Evolutionary conservation across 53 echinoderm and acorn worm species (phyloP), one percentile per base, ranked within the genome.

Genomic region (Hippasteria phrygiana): DNA sequence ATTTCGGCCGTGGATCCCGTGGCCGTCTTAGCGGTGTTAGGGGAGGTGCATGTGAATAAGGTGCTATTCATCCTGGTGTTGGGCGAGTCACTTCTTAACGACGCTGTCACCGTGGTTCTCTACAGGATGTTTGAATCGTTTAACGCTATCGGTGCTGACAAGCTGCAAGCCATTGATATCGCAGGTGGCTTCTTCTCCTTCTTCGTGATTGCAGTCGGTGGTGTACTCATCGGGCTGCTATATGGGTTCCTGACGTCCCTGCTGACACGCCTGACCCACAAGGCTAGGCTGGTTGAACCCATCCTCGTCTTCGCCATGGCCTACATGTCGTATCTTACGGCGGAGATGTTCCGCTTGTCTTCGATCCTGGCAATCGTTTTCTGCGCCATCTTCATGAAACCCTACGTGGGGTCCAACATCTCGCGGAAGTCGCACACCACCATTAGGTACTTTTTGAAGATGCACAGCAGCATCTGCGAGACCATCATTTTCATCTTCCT

Each of bases 301-400:
- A 83, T 96, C 62, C 93, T 98, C 24, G 93, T 98, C 80, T 98
- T 98, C 59, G 87, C 93, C 33, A 98, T 98, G 98, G 81, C 92
- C 38, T 98, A 98, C 72, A 56, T 96, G 55, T 82, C 98, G 31
- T 98, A 96, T 89, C 91, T 98, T 20, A 94, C 91, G 20, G 98
- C 98, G 3, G 98, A 98, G 80, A 90, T 98, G 87, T 92, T 98
- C 18, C 88, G 90, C 7, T 71, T 98, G 1, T 98, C 98, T 24
- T 91, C 94, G 41, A 96, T 98, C 55, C 72, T 98, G 72, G 73
- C 98, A 29, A 95, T 98, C 46, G 96, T 98, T 34, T 87, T 91
- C n/a, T 98, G 99, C 86, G 94, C 95, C 12, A 98, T 98, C 80
- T 91, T 98, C 87, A 98, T 98, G 99, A 98, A 96, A 56, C 95